Evolutionary conservation across 1,140 invertebrate genomes (phyloP).

Genomic region (Neotoxoptera formosana): DNA sequence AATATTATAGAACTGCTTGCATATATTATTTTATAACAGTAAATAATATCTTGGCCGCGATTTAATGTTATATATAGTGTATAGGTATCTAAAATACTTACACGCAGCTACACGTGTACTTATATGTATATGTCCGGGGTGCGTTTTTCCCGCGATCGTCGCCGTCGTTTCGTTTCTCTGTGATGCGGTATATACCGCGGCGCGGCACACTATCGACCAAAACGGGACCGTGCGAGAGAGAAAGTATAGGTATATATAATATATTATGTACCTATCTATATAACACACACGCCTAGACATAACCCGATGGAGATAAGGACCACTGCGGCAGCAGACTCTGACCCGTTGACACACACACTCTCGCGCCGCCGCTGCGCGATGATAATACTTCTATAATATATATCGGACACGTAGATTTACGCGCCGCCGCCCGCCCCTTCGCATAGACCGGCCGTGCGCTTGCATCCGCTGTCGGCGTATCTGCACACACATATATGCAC

Average conservation of each 20-base stretch:
- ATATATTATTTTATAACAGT: not conserved
- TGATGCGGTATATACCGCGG: too few species aligned
- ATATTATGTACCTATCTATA: not conserved
- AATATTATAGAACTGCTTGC: not conserved
- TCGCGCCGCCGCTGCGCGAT: not conserved
- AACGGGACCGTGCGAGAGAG: not conserved
- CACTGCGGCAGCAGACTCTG: not conserved
- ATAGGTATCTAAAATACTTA: not conserved
- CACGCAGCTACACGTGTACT: not conserved
- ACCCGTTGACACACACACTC: not conserved
- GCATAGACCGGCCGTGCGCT: not conserved
- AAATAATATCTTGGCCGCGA: not conserved
- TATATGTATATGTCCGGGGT: not conserved
- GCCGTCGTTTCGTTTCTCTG: not conserved
- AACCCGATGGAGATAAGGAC: conserved; percentile 29
- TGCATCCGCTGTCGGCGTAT: not conserved
- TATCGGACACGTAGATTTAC: conserved; percentile 3
- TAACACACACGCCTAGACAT: not conserved
- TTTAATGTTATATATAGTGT: not conserved
- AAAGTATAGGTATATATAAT: conserved; percentile 19
- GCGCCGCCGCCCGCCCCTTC: not conserved
- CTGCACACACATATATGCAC: not conserved
- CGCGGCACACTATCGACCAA: not conserved
- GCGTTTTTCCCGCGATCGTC: not conserved
- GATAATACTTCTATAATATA: conserved; percentile 1